Evolutionary conservation across 2,113 vertebrate genomes (phyloP), one percentile per base, ranked within the genome.

Genomic region (Microtus pennsylvanicus): DNA sequence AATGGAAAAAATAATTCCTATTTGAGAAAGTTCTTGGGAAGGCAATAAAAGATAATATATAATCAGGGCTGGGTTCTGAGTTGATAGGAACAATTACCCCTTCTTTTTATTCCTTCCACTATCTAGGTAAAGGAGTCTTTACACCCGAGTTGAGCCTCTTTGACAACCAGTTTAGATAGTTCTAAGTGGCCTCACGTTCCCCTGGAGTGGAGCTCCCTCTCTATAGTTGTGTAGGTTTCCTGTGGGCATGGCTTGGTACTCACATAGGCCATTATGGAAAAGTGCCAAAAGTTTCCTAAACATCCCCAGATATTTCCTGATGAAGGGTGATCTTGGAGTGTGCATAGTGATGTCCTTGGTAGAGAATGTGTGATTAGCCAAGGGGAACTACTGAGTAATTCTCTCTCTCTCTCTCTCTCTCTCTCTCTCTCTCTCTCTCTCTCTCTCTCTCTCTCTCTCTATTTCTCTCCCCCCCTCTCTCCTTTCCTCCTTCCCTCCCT

Each of bases 211-310:
- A 19, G 28, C 14, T 22, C 7, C 58, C 24, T 19, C 61, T 77
- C 30, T 28, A 38, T 35, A n/a, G 74, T 65, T 76, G 50, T 85
- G 33, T 24, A 1, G 14, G 35, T 28, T 87, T 89, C 74, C 38
- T 7, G 1, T 33, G 88, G 28, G 81, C 50, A 21, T 30, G 10
- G 4, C 33, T 65, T n/a, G 24, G 61, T 52, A 28, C 10, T 45
- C 30, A 0, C 24, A 21, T 1, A 19, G 17, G 38, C 30, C 12
- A 0, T 13, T 13, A 7, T 6, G 24, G 30, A 58, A 33, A 69
- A 76, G 65, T 26, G 11, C 35, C 72, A 6, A 47, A 65, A 30
- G 67, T 69, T 30, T 6, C 35, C 80, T 35, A 12, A 16, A 26
- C 6, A 21, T 90, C 67, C 61, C 33, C 47, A 77, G 77, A 28